A percentile compares a stretch with the other conserved stretches of the same genome.
Conservation (phyloP, 92 coral and sea anemone genomes). For the Phenganax stokvisi region DNA sequence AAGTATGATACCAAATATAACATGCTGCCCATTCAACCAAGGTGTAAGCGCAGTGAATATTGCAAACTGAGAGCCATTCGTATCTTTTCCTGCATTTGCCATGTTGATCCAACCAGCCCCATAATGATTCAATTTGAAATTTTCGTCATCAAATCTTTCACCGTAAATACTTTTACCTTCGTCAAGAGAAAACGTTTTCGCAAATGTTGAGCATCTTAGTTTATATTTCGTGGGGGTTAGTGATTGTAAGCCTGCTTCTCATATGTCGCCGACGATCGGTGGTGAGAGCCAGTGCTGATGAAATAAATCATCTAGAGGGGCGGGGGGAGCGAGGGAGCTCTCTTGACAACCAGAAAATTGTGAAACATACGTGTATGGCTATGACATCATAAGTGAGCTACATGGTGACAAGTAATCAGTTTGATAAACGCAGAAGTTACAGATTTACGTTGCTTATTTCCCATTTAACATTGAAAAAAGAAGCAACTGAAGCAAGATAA, state of each 20-base stretch:
- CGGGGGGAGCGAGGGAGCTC: no score
- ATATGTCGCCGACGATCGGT: background rate
- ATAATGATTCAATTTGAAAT: constrained; percentile 16
- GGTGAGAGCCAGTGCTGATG: no score
- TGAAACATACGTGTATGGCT: no score
- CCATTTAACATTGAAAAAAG: no score
- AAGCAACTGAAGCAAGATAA: no score
- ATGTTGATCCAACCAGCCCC: constrained; percentile 34
- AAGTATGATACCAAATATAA: constrained; percentile 17
- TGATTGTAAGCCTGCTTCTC: background rate
- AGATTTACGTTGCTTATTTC: no score
- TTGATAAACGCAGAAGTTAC: no score
- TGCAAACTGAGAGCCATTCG: constrained; percentile 23
- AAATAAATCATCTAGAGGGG: no score
- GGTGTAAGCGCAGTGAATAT: constrained; percentile 26
- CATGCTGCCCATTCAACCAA: constrained; percentile 28
- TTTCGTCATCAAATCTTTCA: constrained; percentile 31
- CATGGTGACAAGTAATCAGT: no score
- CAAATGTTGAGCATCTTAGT: background rate
- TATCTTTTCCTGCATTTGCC: constrained; percentile 24
- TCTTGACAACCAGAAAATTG: no score
- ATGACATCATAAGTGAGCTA: no score
- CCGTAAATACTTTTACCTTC: constrained; percentile 27
- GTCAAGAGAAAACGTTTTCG: background rate
- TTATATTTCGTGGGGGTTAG: background rate